phyloP scores from a whole-genome alignment of 2,797 vertebrate genomes.

The Mallotus villosus region DNA sequence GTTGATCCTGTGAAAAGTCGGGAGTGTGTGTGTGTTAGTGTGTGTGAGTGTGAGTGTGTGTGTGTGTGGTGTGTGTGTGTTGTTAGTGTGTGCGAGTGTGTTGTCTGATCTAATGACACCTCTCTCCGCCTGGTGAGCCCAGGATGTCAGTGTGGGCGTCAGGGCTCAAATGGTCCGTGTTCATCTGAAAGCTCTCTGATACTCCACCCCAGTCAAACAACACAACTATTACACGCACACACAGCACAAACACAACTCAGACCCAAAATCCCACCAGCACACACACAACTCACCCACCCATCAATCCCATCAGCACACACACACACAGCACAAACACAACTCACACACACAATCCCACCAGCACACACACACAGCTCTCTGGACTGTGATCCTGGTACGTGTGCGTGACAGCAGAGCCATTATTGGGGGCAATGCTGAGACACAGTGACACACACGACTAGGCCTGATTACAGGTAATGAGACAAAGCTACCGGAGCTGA shows the following conservation, averaged over 20 bases:
- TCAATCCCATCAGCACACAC: too few relatives aligned
- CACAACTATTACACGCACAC: background rate
- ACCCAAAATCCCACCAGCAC: background rate
- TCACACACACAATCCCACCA: constrained; percentile 13
- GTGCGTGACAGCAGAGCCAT: background rate
- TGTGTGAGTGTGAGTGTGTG: constrained; percentile 8
- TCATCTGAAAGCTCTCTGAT: constrained; percentile 10
- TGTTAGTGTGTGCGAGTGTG: background rate
- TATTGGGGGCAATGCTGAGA: constrained; percentile 25
- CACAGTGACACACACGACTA: constrained; percentile 15
- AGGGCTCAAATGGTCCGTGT: constrained; percentile 32
- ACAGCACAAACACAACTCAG: constrained; percentile 10
- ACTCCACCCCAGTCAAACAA: constrained; percentile 27
- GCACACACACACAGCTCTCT: too few relatives aligned
- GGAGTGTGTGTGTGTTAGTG: background rate
- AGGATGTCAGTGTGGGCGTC: constrained; percentile 29
- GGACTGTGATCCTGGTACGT: too few relatives aligned
- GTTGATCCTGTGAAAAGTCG: constrained; percentile 39
- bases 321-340: background rate
- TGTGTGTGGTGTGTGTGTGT: constrained; percentile 1
- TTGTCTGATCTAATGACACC: constrained; percentile 26
- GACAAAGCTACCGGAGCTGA: background rate
- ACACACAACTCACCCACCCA: constrained; percentile 21
- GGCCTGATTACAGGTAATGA: constrained; percentile 23
- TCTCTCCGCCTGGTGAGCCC: constrained; percentile 24